Evolutionary conservation across 2,888 invertebrate genomes (phyloP), one percentile per base, ranked within the genome.

Genomic region (Litoditis marina): DNA sequence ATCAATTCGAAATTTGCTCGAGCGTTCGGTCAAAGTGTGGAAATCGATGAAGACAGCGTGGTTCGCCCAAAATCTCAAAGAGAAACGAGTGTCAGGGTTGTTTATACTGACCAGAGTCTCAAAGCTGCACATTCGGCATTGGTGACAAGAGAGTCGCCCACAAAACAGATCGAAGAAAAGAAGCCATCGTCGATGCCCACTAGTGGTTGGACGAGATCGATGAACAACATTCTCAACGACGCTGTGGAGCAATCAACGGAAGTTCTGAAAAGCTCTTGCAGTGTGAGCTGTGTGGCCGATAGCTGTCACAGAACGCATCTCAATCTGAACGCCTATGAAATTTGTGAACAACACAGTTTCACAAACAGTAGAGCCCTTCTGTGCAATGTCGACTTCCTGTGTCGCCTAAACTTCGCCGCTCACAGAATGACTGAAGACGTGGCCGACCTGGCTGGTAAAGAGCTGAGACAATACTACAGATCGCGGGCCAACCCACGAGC

Each of bases 321-420:
- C 51, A 52, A 62, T 39, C 65, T 65, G 53, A 73, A 73, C 59
- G 70, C 59, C 11, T 73, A 67, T 62, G 73, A 73, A 59, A 58
- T 67, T 11, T 70, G 71, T 47, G 75, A 76, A 60, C 73, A 76
- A 50, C 71, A 72, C 52, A 73, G 73, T 44, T 76, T 72, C 62
- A 71, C 66, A 8, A 65, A 73, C 56, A 60, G 65, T 47, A 58
- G 58, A 22, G 60, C 64, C 25, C 70, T 74, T 19, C 68, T 78
- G 27, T 70, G 71, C 60, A 74, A 78, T 60, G 73, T 78, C 22
- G 78, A 79, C 59, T 78, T 80, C 64, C 66, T 79, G 28, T 76
- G 77, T 53, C 74, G 77, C 44, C 66, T 81, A 52, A 80, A 81
- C 65, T 81, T 80, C 68, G 77, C 72, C 7, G 81, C 79, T 11